Conservation (phyloP, 2,113 vertebrate genomes). For the Heterocephalus glaber region DNA sequence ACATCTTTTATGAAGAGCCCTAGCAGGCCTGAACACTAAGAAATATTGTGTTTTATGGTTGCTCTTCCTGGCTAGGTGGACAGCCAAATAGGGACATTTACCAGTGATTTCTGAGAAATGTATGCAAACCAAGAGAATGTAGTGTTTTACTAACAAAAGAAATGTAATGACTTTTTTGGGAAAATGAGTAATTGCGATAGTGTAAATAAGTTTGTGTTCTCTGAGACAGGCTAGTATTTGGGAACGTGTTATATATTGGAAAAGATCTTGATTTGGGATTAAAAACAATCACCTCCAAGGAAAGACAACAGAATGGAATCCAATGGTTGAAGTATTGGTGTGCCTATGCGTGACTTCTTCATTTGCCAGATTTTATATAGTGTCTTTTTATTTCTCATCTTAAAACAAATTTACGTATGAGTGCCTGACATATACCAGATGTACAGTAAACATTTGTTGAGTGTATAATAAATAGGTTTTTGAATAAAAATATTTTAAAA, state of each 20-base stretch:
- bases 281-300: background rate
- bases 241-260: background rate
- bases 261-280: constrained; percentile 30
- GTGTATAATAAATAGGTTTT: background rate
- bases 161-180: constrained; percentile 29
- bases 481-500: background rate
- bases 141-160: constrained; percentile 41
- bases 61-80: constrained; percentile 11
- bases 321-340: background rate
- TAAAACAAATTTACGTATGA: background rate
- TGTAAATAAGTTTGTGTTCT: constrained; percentile 35
- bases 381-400: background rate
- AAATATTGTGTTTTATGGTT: constrained; percentile 28
- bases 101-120: constrained; percentile 44
- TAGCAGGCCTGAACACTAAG: constrained; percentile 5
- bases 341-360: background rate
- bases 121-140: background rate
- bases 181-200: background rate
- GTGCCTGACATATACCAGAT: background rate
- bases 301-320: constrained; percentile 34
- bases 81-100: constrained; percentile 1
- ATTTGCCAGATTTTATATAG: constrained; percentile 30
- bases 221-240: constrained; percentile 11
- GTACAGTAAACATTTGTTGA: constrained; percentile 36
- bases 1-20: constrained; percentile 55